Evolutionary conservation across 2,888 invertebrate genomes (phyloP).

Genomic region (Tupiocoris notatus): DNA sequence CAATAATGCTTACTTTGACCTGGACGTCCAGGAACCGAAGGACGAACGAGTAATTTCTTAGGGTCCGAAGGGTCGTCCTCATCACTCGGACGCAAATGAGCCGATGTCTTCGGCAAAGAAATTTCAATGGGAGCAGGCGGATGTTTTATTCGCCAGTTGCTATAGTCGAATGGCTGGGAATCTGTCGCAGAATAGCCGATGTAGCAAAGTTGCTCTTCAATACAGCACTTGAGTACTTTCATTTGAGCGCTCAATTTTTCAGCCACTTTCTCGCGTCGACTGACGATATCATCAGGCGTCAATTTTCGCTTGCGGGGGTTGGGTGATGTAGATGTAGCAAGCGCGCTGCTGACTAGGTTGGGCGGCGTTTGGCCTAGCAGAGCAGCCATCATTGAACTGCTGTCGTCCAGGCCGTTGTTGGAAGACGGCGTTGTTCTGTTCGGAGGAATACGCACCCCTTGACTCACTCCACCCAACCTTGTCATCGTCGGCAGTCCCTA

Average conservation of each 20-base stretch:
- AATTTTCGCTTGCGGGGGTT: conserved; percentile 41
- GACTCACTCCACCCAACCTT: conserved; percentile 46
- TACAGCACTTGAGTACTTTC: conserved; percentile 55
- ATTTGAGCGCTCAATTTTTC: conserved; percentile 44
- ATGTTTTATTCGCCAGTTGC: conserved; percentile 78
- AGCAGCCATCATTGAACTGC: conserved; percentile 38
- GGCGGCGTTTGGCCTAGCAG: conserved; percentile 29
- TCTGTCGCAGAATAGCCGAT: conserved; percentile 82
- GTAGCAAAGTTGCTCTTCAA: conserved; percentile 77
- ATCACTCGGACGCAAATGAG: conserved; percentile 47
- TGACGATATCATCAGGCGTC: conserved; percentile 40
- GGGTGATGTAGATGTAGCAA: not conserved
- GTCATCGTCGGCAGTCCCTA: conserved; percentile 45
- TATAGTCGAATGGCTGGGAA: conserved; percentile 86
- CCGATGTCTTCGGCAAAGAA: conserved; percentile 27
- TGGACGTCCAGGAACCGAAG: not conserved
- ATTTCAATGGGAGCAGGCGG: conserved; percentile 56
- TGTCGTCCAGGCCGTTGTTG: conserved; percentile 31
- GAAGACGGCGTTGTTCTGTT: conserved; percentile 33
- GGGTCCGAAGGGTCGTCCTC: conserved; percentile 47
- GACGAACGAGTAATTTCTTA: conserved; percentile 3
- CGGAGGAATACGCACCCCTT: conserved; percentile 46
- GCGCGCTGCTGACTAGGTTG: conserved; percentile 32
- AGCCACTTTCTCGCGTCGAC: conserved; percentile 37
- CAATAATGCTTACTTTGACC: not conserved